phyloP scores from a whole-genome alignment of 2,888 invertebrate species.

The Graphium colonna region DNA sequence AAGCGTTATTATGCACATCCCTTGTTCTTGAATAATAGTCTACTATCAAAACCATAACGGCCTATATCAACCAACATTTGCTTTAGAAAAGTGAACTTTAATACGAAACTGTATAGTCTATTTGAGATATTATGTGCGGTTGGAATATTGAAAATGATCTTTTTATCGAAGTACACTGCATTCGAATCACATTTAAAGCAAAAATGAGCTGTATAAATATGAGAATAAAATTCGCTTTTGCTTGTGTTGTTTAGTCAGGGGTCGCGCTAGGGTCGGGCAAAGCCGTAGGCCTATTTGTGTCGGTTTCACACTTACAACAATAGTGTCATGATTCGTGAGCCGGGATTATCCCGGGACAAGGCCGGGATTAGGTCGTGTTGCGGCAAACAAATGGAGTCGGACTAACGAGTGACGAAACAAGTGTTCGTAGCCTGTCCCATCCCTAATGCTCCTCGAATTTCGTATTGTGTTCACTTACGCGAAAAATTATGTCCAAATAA shows the following conservation, averaged over 20 bases:
- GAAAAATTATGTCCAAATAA: constrained; percentile 15
- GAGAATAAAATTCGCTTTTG: constrained; percentile 25
- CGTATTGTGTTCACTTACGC: constrained; percentile 44
- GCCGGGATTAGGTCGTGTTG: constrained; percentile 73
- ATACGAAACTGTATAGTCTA: not conserved
- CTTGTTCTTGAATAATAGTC: constrained; percentile 37
- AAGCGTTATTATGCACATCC: constrained; percentile 41
- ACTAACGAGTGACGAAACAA: constrained; percentile 63
- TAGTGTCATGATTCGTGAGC: constrained; percentile 80
- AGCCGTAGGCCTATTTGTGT: constrained; percentile 75
- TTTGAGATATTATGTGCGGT: not conserved
- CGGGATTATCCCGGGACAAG: constrained; percentile 72
- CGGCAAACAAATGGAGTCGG: constrained; percentile 74
- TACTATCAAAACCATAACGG: constrained; percentile 24
- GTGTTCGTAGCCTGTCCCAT: constrained; percentile 45
- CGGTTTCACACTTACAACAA: constrained; percentile 81
- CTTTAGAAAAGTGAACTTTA: constrained; percentile 31
- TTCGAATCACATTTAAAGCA: constrained; percentile 15
- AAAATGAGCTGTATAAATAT: constrained; percentile 23
- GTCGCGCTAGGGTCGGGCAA: constrained; percentile 40
- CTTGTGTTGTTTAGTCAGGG: constrained; percentile 17
- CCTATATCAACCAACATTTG: constrained; percentile 16
- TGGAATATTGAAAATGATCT: constrained; percentile 38
- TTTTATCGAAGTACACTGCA: constrained; percentile 41
- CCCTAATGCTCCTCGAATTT: constrained; percentile 66